Percentiles rank a stretch among this genome's conserved stretches.
Evolutionary conservation across 2,888 invertebrate species (phyloP).

Genomic region (Brachylomia viminalis): DNA sequence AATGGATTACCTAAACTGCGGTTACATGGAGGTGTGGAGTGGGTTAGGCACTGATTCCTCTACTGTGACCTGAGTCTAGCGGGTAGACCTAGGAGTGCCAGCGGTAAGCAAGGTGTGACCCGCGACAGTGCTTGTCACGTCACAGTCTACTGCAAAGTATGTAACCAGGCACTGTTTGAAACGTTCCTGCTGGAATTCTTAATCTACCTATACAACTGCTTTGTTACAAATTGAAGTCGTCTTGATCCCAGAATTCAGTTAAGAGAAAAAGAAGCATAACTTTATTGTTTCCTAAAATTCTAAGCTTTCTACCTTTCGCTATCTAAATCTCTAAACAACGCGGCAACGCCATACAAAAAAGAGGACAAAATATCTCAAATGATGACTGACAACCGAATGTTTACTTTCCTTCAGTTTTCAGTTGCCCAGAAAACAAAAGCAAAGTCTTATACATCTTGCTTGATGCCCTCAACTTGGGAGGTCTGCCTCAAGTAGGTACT

Average conservation of each 20-base stretch:
- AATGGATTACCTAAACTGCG: slow-evolving; percentile 38
- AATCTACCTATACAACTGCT: neutral
- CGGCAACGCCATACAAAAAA: neutral
- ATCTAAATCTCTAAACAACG: too few species aligned
- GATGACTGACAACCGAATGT: neutral
- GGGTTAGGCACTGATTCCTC: slow-evolving; percentile 43
- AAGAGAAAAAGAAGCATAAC: neutral
- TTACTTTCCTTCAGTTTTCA: neutral
- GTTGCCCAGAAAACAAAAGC: neutral
- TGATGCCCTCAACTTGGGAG: neutral
- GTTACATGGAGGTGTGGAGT: slow-evolving; percentile 34
- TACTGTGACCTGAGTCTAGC: slow-evolving; percentile 41
- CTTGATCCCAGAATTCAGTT: neutral
- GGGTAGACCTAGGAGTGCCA: slow-evolving; percentile 42
- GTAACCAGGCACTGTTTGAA: neutral
- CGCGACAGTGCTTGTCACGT: slow-evolving; percentile 17
- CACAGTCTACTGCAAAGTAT: slow-evolving; percentile 19
- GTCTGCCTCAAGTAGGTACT: neutral
- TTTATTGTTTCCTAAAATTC: too few species aligned
- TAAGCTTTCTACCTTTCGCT: too few species aligned
- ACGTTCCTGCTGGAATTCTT: neutral
- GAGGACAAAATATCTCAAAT: neutral
- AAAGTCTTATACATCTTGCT: neutral
- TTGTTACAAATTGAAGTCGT: neutral
- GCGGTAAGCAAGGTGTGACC: slow-evolving; percentile 36